phyloP scores from a whole-genome alignment of 2,113 vertebrate genomes.

The Pyrgilauda ruficollis region DNA sequence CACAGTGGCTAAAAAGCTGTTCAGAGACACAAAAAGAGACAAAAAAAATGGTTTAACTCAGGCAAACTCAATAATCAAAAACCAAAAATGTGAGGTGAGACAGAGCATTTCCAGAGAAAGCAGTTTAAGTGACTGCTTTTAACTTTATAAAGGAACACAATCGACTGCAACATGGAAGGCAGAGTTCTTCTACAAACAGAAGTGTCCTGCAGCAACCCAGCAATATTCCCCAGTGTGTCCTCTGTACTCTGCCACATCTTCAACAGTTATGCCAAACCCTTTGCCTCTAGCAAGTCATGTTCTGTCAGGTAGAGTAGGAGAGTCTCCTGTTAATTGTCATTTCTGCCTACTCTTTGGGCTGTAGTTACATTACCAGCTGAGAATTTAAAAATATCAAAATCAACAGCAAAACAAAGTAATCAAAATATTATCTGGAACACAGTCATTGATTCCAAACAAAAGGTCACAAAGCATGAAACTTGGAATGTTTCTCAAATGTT shows the following conservation, averaged over 20 bases:
- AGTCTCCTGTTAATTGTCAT: neutral
- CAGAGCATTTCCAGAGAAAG: neutral
- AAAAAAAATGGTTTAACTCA: neutral
- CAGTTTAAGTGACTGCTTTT: neutral
- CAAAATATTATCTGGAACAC: neutral
- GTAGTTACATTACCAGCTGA: neutral
- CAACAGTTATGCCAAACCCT: neutral
- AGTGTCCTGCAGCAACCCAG: neutral
- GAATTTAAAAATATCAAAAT: neutral
- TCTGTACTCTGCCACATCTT: neutral
- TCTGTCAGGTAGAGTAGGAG: neutral
- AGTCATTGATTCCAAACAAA: neutral
- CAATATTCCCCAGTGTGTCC: neutral
- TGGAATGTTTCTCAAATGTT: neutral
- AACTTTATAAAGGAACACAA: neutral
- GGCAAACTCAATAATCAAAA: neutral
- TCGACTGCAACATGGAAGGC: neutral
- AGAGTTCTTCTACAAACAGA: neutral
- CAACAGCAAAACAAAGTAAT: no score
- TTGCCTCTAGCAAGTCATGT: neutral
- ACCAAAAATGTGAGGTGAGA: neutral
- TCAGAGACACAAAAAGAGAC: neutral
- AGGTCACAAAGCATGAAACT: neutral
- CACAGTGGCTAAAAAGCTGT: rapidly evolving
- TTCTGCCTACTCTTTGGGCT: neutral